These are phyloP conservation scores for Drosophila bifasciata DNA, from an alignment of 1,140 invertebrate species.

Conservation along the genomic window DNA sequence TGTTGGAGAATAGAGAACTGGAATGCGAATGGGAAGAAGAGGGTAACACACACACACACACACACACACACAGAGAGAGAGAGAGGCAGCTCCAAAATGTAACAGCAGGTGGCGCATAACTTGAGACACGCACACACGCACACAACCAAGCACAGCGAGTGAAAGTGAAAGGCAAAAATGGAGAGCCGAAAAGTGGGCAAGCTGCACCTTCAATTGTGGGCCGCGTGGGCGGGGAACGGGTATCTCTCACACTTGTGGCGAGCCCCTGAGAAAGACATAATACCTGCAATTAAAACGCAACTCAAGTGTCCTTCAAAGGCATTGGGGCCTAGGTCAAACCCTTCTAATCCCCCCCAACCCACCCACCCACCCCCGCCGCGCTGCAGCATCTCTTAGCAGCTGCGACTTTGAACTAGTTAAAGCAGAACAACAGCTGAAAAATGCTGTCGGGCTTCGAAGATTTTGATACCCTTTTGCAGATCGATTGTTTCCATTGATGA, in stretches of 20 bases:
- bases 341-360: constrained; percentile 5
- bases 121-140: constrained; percentile 39
- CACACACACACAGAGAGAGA: neutral
- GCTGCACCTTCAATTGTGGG: constrained; percentile 39
- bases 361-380: constrained; percentile 2
- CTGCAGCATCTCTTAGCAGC: constrained; percentile 1
- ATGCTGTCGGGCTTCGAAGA: too few relatives aligned
- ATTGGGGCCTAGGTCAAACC: constrained; percentile 80
- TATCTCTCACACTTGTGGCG: constrained; percentile 62
- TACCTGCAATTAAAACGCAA: constrained; percentile 81
- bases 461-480: too few relatives aligned
- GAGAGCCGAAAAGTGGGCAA: constrained; percentile 4
- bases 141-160: constrained; percentile 4
- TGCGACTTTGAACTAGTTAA: constrained; percentile 71
- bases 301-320: constrained; percentile 74
- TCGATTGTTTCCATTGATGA: too few relatives aligned
- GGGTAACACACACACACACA: neutral
- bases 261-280: constrained; percentile 71
- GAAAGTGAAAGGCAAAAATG: constrained; percentile 37
- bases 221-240: constrained; percentile 36
- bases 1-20: neutral
- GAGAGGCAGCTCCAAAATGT: constrained; percentile 25
- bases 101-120: constrained; percentile 64
- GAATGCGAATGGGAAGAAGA: too few relatives aligned
- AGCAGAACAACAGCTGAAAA: constrained; percentile 2